Base-by-base conservation (phyloP, 2,797 vertebrate genomes). In the Coreius guichenoti region DNA sequence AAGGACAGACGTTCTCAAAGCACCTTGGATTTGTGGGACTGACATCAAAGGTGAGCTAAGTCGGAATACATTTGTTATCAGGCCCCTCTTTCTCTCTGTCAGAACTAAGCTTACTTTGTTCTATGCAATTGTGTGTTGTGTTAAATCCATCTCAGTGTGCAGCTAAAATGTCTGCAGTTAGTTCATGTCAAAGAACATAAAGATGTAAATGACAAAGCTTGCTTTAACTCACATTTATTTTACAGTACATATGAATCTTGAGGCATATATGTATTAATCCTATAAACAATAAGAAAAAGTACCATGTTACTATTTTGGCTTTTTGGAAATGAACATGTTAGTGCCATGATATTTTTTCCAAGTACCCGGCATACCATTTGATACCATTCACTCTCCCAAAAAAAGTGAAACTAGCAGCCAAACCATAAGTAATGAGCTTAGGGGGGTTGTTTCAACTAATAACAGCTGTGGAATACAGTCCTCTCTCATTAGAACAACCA, bases 21-120 rank as follows among this genome's bases (percentile, higher is more conserved):
- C 91, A 92, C 90, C 90, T 88, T 89, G 61, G 90, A 90, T 93
- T 92, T 92, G 87, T 87, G 91, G 84, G 91, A 82, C 83, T 86
- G 90, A 94, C 93, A 94, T 93, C 93, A 94, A 95, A 92, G 90
- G 90, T 88, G 87, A 90, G 91, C 89, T 91, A 91, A 94, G 88
- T 90, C 90, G 8, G 83, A 84, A 86, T 36, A 89, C 89, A 89
- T 93, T 91, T 91, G 88, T 91, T 91, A 91, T 92, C 91, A 86
- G 75, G 23, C 69, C 33, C 43, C 9, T 87, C 77, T 31, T 80
- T 80, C 82, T 76, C 77, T 47, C 69, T 58, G 58, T 84, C 68
- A 63, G 56, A 80, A 80, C 76, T 26, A 54, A 74, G 76, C 54
- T 80, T 85, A 61, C 68, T n/a, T 43, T n/a, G 31, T 73, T 65